Conservation (phyloP, 2,113 vertebrate genomes). For the Neogobius melanostomus region DNA sequence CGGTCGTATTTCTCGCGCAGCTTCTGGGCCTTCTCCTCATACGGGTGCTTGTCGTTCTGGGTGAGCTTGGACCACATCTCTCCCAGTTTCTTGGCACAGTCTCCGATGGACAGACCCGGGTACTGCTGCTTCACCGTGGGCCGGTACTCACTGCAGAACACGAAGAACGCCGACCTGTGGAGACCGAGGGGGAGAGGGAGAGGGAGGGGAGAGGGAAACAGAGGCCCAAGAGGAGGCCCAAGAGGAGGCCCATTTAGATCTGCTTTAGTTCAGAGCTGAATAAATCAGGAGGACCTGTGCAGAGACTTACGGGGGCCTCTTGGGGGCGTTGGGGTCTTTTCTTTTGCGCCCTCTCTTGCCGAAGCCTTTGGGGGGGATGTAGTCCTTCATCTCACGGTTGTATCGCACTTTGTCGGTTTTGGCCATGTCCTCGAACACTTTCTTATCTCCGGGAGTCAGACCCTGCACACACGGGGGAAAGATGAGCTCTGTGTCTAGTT, state of each 20-base stretch:
- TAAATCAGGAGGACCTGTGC: no score
- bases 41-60: constrained; percentile 66
- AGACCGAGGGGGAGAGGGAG: no score
- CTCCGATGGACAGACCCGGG: constrained; percentile 68
- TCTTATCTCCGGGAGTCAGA: constrained; percentile 86
- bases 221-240: neutral
- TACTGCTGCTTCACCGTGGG: constrained; percentile 72
- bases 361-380: constrained; percentile 86
- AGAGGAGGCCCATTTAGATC: neutral
- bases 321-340: constrained; percentile 94
- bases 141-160: constrained; percentile 72
- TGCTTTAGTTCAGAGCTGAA: neutral
- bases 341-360: constrained; percentile 90
- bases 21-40: constrained; percentile 72
- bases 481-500: no score
- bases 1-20: constrained; percentile 72
- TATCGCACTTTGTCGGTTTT: constrained; percentile 92
- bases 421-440: constrained; percentile 91
- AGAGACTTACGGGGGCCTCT: constrained; percentile 84
- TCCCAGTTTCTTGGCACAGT: constrained; percentile 69
- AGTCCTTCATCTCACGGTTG: constrained; percentile 92
- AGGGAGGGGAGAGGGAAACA: no score
- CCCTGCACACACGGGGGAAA: constrained; percentile 66
- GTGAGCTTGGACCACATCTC: constrained; percentile 73
- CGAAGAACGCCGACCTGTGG: constrained; percentile 70